These are phyloP conservation scores for Coptodon rendalli DNA, from an alignment of 2,113 vertebrate genomes.

Conservation along the genomic window DNA sequence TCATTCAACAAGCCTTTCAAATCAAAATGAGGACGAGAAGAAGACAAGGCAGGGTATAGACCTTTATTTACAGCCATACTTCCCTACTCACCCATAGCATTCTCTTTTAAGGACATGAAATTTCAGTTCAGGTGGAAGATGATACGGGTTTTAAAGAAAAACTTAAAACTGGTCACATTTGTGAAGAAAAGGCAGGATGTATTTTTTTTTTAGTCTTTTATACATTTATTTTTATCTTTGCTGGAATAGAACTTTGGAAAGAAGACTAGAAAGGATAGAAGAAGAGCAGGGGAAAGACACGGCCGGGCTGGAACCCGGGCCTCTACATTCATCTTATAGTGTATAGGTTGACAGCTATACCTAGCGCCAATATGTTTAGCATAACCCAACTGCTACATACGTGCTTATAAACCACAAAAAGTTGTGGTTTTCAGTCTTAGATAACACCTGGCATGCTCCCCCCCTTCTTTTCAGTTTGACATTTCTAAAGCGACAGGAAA, in stretches of 20 bases:
- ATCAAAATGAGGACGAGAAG: background rate
- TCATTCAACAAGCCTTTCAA: constrained; percentile 47
- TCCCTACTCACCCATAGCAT: background rate
- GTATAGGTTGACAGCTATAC: background rate
- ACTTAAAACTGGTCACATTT: background rate
- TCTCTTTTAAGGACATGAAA: background rate
- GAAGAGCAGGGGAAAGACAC: background rate
- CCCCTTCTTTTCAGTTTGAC: background rate
- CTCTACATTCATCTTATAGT: background rate
- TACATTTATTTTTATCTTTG: background rate
- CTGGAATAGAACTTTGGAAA: background rate
- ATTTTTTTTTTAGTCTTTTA: background rate
- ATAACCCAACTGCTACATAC: background rate
- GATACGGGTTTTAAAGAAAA: background rate
- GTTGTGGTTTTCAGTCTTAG: background rate
- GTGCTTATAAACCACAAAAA: background rate
- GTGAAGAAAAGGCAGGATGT: background rate
- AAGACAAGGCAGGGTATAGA: background rate
- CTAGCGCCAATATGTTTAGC: background rate
- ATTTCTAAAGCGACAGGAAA: constrained; percentile 25
- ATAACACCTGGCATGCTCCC: background rate
- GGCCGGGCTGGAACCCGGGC: background rate
- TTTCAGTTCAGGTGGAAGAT: background rate
- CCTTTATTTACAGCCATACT: background rate
- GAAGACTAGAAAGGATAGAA: background rate